Percentiles rank a stretch among this genome's conserved stretches.
Conservation (phyloP, 2,888 invertebrate species). For the Petrophora chlorosata region DNA sequence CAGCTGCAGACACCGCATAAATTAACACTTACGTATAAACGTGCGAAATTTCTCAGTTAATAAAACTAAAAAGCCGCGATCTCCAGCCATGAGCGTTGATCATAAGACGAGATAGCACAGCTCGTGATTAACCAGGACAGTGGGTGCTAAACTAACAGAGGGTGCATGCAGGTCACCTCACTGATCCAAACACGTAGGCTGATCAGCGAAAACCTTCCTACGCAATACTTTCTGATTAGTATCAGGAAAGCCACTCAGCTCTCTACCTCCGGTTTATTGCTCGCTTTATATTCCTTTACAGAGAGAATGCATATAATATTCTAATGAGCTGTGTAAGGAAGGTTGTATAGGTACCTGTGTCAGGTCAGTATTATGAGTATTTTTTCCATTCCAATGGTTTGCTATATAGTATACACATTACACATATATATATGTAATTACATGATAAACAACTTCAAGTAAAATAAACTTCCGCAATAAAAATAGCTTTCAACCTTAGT, state of each 20-base stretch:
- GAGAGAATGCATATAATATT: slow-evolving; percentile 24
- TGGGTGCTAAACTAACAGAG: slow-evolving; percentile 19
- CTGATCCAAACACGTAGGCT: slow-evolving; percentile 70
- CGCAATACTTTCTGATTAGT: slow-evolving; percentile 61
- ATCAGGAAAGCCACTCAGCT: slow-evolving; percentile 41
- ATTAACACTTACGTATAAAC: background rate
- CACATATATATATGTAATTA: too few species aligned
- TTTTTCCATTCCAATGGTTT: too few species aligned
- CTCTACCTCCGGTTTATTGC: slow-evolving; percentile 27
- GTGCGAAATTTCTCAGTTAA: slow-evolving; percentile 1
- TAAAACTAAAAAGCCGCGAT: too few species aligned
- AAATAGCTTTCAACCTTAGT: too few species aligned
- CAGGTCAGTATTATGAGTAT: background rate
- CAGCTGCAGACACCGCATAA: slow-evolving; percentile 1
- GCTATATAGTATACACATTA: too few species aligned
- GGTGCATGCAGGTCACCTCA: slow-evolving; percentile 69
- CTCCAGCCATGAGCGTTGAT: too few species aligned
- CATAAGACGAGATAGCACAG: too few species aligned
- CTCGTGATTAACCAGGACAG: background rate
- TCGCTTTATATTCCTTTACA: slow-evolving; percentile 32
- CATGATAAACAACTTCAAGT: too few species aligned
- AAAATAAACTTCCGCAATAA: too few species aligned
- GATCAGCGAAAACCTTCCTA: slow-evolving; percentile 71
- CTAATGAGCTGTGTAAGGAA: slow-evolving; percentile 29
- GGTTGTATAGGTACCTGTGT: slow-evolving; percentile 3